Evolutionary conservation across 2,113 vertebrate species (phyloP).

Genomic region (Cyphomyrus plagiostoma): DNA sequence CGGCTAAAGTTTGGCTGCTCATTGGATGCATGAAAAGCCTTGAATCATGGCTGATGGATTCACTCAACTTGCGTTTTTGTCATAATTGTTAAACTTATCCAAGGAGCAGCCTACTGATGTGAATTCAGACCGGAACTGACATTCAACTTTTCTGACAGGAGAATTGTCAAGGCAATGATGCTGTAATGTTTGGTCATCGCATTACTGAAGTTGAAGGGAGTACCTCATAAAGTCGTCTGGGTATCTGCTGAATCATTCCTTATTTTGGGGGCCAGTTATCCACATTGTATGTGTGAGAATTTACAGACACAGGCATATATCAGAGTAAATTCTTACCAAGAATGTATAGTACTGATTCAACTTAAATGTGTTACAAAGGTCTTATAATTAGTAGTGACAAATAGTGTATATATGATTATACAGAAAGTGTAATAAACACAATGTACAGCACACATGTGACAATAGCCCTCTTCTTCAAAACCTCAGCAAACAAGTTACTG

Average conservation of each 20-base stretch:
- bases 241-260: neutral
- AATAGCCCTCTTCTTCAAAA: neutral
- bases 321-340: neutral
- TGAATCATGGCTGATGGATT: neutral
- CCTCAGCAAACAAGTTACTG: neutral
- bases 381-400: neutral
- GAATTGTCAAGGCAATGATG: neutral
- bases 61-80: neutral
- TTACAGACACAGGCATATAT: neutral
- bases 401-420: neutral
- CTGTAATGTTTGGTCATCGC: neutral
- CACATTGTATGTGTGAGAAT: neutral
- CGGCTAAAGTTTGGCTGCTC: neutral
- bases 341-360: neutral
- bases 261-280: neutral
- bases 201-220: neutral
- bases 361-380: neutral
- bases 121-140: neutral
- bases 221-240: neutral
- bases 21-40: neutral
- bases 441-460: neutral
- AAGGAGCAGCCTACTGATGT: neutral
- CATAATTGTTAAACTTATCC: neutral
- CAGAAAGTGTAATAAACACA: neutral
- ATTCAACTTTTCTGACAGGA: neutral